phyloP scores from a whole-genome alignment of 2,888 invertebrate genomes.

The Didymodactylos carnosus region DNA sequence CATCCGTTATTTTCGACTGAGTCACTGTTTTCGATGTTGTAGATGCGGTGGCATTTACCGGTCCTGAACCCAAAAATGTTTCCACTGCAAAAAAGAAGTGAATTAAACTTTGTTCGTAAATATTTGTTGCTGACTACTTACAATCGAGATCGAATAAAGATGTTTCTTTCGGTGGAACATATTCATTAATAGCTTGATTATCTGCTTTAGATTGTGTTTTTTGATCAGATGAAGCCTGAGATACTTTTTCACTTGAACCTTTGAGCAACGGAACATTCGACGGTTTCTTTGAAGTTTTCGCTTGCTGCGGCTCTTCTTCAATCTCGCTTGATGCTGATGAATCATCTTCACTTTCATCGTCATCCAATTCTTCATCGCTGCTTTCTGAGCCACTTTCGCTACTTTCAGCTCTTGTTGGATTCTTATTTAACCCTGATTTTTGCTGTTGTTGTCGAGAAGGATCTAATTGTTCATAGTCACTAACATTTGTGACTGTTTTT shows the following conservation, averaged over 20 bases:
- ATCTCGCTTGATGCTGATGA: neutral
- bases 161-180: constrained; percentile 17
- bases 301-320: constrained; percentile 17
- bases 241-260: constrained; percentile 19
- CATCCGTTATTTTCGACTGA: constrained; percentile 8
- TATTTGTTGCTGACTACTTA: neutral
- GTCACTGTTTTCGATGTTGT: neutral
- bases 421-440: neutral
- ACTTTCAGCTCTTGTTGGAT: neutral
- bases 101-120: neutral
- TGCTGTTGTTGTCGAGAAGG: too few species aligned
- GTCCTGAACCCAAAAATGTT: neutral
- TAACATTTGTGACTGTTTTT: neutral
- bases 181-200: neutral
- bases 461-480: too few species aligned
- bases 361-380: constrained; percentile 25
- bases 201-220: neutral
- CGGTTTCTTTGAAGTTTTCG: neutral
- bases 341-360: constrained; percentile 9
- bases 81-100: neutral
- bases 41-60: too few species aligned
- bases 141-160: constrained; percentile 15
- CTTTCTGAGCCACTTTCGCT: neutral
- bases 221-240: neutral
- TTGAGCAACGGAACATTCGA: constrained; percentile 22